Base-by-base conservation (phyloP, 1,140 invertebrate genomes). In the Myzus persicae region DNA sequence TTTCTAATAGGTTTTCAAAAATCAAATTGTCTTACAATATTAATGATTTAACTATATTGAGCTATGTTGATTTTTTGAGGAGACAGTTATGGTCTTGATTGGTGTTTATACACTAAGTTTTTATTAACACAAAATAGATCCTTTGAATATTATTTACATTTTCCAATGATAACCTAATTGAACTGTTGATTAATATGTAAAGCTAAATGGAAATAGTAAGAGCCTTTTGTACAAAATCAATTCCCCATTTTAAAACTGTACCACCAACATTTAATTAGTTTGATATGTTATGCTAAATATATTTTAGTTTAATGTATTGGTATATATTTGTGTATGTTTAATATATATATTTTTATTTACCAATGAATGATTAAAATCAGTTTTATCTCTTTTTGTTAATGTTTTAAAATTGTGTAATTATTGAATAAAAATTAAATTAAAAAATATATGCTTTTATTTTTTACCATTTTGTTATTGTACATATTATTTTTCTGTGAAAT, bases 221-320 rank as follows among this genome's bases (percentile, higher is more conserved):
- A 93, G 91, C 91, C 91, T 93, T 48, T 93, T 93, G 91, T 93
- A 93, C 81, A 93, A 93, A 93, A 48, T 46, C 26, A 46, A 89
- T 81, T 46, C 42, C 82, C 90, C 38, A 24, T 82, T 91, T 24
- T 48, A 48, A 46, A 67, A 82, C n/a, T 92, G 76, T 81, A 48
- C 38, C 22, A 48, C 54, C 90, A 14, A 44, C 22, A 76, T 76
- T 36, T 38, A 46, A 82, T 48, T 92, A 93, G 46, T 22, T 93
- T 54, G 85, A 54, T 85, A 85, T 40, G 81, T 93, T 93, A 85
- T 48, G n/a, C 36, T 48, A 38, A 92, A 51, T 93, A 44, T 31
- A 54, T 93, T 84, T n/a, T 36, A 81, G 38, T 76, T 76, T n/a
- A 76, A 76, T 59, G 18, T 85, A 46, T 87, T 42, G 31, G n/a